These are phyloP conservation scores for Perizoma affinitatum DNA, from an alignment of 2,888 invertebrate genomes.

Conservation along the genomic window DNA sequence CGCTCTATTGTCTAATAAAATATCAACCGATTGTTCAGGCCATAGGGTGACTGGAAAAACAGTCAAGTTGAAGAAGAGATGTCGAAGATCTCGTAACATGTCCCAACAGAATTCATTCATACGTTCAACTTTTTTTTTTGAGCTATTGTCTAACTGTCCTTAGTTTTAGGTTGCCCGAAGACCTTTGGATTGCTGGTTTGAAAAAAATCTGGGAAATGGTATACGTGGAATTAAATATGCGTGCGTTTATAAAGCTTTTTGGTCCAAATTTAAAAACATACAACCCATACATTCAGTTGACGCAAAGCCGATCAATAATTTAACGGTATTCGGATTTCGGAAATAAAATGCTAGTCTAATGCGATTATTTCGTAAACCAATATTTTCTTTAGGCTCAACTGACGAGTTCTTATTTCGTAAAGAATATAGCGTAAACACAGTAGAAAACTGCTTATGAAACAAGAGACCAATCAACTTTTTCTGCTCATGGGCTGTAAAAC, in stretches of 20 bases:
- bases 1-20: constrained; percentile 35
- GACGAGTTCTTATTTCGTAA: constrained; percentile 45
- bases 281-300: constrained; percentile 58
- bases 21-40: constrained; percentile 9
- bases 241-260: too few species aligned
- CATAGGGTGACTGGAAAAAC: neutral
- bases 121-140: too few species aligned
- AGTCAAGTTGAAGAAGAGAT: neutral
- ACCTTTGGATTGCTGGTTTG: too few species aligned
- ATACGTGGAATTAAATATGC: too few species aligned
- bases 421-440: constrained; percentile 42
- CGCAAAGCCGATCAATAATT: constrained; percentile 80
- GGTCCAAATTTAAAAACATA: too few species aligned
- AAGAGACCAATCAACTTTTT: constrained; percentile 42
- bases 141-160: too few species aligned
- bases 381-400: constrained; percentile 49
- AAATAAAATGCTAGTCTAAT: constrained; percentile 65
- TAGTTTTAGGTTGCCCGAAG: too few species aligned
- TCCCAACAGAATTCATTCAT: too few species aligned
- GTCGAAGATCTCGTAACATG: too few species aligned
- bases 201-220: too few species aligned
- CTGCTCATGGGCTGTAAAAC: constrained; percentile 13
- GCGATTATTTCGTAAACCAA: constrained; percentile 64
- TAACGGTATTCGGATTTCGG: constrained; percentile 69
- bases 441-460: constrained; percentile 32